Base-by-base conservation (phyloP, 2,113 vertebrate species). In the Melanostigma gelatinosum region DNA sequence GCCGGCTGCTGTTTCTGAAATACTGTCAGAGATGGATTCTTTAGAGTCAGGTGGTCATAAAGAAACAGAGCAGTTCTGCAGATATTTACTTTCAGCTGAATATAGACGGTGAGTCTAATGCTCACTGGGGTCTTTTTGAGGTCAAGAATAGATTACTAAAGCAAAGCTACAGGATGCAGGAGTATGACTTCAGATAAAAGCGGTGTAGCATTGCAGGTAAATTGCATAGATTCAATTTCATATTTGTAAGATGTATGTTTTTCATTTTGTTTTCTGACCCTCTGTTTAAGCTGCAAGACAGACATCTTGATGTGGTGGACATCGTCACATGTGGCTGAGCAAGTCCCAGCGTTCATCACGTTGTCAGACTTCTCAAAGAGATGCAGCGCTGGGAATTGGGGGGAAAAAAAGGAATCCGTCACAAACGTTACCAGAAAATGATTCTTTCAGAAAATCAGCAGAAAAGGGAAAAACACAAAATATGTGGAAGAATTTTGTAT, bases 281-380 rank as follows among this genome's bases (percentile, higher is more conserved):
- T 76, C 80, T 98, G 97, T 87, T 99, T 98, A 44, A 99, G 95
- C 80, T 98, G 98, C 87, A 98, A 91, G 64, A 99, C 97, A 0
- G 96, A 96, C 92, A 95, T 96, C 92, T 97, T 99, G 89, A 99
- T 97, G 94, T 97, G 98, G 82, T 97, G 94, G 86, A 99, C 96
- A 85, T 99, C 98, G 75, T 97, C 97, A 88, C 98, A 99, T 0
- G 97, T 96, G 63, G 97, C 96, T 6, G 97, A 97, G 91, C 98
- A 99, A 0, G 95, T 94, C 32, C 94, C 95, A 0, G 93, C 87
- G 82, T 96, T 97, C 71, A 95, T 95, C 1, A 94, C 89, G 0
- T 94, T 95, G 91, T 99, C 97, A 0, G 95, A 93, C 89, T 97
- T 97, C 82, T 97, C 96, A 29, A 95, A 95, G 40, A 95, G 95